Evolutionary conservation across 2,113 vertebrate genomes (phyloP), one percentile per base, ranked within the genome.

Genomic region (Ciconia boyciana): DNA sequence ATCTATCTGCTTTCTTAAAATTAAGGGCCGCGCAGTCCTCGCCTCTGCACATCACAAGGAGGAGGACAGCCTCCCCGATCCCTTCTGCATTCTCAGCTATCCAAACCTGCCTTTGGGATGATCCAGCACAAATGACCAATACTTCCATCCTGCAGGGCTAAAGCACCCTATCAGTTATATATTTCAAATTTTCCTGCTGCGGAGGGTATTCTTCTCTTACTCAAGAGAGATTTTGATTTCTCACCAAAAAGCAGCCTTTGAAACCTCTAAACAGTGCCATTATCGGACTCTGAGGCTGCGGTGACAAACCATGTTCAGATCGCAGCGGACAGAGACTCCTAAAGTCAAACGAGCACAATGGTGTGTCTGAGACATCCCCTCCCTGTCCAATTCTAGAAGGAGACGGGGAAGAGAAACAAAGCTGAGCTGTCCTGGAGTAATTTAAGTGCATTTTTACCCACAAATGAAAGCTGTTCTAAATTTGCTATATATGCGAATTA

Each of bases 391-490:
- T 24, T 34, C 44, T 2, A 16, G 29, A 19, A 29, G 24, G 51
- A 43, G 8, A 57, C 0, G 0, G 60, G 48, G n/a, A 64, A 51
- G 16, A 54, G 44, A 24, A 90, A 29, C 58, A 52, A 60, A 84
- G 69, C 74, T 15, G n/a, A 54, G 69, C 57, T 64, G 36, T 57
- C 83, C 75, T 49, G 83, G 16, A 82, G 26, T 26, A 57, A 49
- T 13, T n/a, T 3, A 36, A 36, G 70, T 2, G 55, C 16, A 0
- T 79, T 71, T 54, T 55, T 18, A 28, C 13, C 61, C 84, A 52
- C 16, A 68, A 44, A 68, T 3, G 7, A 95, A 92, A 96, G 89
- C 94, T 96, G 82, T 55, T 95, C 90, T 65, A 57, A 71, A 96
- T 97, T 93, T 95, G 72, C 66, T 69, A 7, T n/a, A 20, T 16